Evolutionary conservation across 2,797 vertebrate species (phyloP), one percentile per base, ranked within the genome.

Genomic region (Carcharodon carcharias): DNA sequence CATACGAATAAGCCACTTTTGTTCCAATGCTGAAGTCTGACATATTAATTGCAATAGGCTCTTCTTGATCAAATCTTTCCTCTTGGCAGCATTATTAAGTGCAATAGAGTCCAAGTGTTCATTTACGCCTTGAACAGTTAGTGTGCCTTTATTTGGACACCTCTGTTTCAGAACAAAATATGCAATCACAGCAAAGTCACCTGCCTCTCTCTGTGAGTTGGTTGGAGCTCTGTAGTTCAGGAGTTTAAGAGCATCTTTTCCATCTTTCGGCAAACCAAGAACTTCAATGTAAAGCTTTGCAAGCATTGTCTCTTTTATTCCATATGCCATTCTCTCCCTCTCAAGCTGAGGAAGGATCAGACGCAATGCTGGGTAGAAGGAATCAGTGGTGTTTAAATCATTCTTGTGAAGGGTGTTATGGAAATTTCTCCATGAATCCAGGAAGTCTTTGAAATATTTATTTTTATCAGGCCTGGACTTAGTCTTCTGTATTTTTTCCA

Each of bases 1-100:
- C 99, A 99, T 99, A 35, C 99, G 97, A 96, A 99, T 99, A 56
- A 99, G 98, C 99, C 99, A 99, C 96, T 99, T 99, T 58, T 99
- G 99, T 97, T 99, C 99, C 26, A 99, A 97, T 0, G 99, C 99
- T 28, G 99, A 98, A 97, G 98, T 99, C 96, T 98, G 98, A 5
- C 98, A 98, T 97, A 99, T 99, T 96, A 99, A 97, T 80, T 99
- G 98, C 96, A 99, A 98, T 91, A 99, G 98, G 96, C 97, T 99
- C 97, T 98, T 99, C 96, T 98, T 99, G 71, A 99, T 97, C 0
- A 98, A 97, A 26, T 98, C 98, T 96, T 99, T 99, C 97, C 98
- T 98, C 97, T 98, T 98, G 96, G 97, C 97, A 7, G 97, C 97
- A 71, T 99, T 99, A 97, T 98, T 99, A 96, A 97, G 97, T 50